Evolutionary conservation across 2,113 vertebrate species (phyloP), one percentile per base, ranked within the genome.

Genomic region (Xiphorhynchus elegans): DNA sequence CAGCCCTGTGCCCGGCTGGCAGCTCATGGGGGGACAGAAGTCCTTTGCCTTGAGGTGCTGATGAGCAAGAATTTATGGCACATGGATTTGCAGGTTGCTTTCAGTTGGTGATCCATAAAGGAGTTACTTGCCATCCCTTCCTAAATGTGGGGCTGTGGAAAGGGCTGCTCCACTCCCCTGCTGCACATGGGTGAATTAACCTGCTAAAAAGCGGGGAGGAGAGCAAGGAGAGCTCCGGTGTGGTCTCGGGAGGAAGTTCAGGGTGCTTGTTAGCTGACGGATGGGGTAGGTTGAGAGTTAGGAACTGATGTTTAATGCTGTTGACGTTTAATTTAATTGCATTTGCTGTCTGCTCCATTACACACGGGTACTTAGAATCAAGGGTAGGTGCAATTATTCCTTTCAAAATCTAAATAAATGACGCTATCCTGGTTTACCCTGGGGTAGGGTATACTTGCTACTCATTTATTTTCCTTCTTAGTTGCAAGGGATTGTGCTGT

Each of bases 231-330:
- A 69, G 60, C 66, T 52, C 63, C 68, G 60, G 39, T 39, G 37
- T 55, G 53, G 39, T 73, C 91, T 93, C 88, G 7, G 52, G 68
- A 89, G 83, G 52, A 88, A 77, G 56, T 53, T 72, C 64, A 59
- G 68, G 90, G 75, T 89, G 87, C 69, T 90, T 74, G 83, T 70
- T 72, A 75, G 90, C 60, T 95, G 96, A 92, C 93, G 92, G 83
- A 96, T 95, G 52, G 68, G 82, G 75, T 77, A 78, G 79, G 84
- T 4, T 86, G 79, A 88, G 89, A 82, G 81, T 89, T 87, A 91
- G 79, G 94, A 93, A 96, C 64, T 94, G 92, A 92, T 96, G 90
- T 88, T 96, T 94, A 96, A 93, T 94, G 88, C 68, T 94, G 83
- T 88, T 92, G 95, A 94, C 1, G 44, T 90, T 93, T 86, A 89